Evolutionary conservation across 2,888 invertebrate species (phyloP), one percentile per base, ranked within the genome.

Genomic region (Clunio marinus): DNA sequence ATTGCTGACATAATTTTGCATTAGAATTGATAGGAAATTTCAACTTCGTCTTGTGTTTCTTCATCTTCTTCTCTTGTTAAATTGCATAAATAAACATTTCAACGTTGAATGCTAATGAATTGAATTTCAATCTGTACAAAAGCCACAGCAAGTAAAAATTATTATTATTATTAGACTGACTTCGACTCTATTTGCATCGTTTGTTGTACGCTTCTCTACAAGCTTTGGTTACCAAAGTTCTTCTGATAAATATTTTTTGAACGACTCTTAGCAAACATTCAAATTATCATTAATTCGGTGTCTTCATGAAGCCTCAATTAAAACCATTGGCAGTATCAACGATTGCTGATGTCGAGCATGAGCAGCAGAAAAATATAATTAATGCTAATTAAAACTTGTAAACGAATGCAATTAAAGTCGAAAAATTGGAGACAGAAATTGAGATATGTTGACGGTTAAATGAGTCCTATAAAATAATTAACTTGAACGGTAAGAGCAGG

Each of bases 21-120:
- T 4, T 10, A 41, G 10, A 41, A 66, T 35, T 35, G 46, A 65
- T 46, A 65, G n/a, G 60, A 37, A 59, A 28, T 32, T 32, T 60
- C 20, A 37, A 45, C 17, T 20, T 60, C 27, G n/a, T 25, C 27
- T 27, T 13, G 24, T 10, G 7, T 22, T n/a, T n/a, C n/a, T n/a
- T n/a, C n/a, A n/a, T n/a, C n/a, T n/a, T n/a, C n/a, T n/a, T 22
- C 10, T n/a, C 22, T 22, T 13, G 32, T 20, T 5, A 15, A 4
- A 10, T 27, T 63, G 45, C 32, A 66, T 66, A 51, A 66, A 66
- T 55, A 68, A 57, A 58, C 68, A 68, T 68, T 27, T 37, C 68
- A 57, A 41, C 68, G n/a, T n/a, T n/a, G n/a, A n/a, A n/a, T n/a
- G 68, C 68, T 68, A 68, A 68, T 68, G 68, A 68, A 68, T 68